A percentile compares a stretch with the other conserved stretches of the same genome.
Evolutionary conservation across 1,140 invertebrate genomes (phyloP).

Genomic region (Hyposmocoma kahamanoa): DNA sequence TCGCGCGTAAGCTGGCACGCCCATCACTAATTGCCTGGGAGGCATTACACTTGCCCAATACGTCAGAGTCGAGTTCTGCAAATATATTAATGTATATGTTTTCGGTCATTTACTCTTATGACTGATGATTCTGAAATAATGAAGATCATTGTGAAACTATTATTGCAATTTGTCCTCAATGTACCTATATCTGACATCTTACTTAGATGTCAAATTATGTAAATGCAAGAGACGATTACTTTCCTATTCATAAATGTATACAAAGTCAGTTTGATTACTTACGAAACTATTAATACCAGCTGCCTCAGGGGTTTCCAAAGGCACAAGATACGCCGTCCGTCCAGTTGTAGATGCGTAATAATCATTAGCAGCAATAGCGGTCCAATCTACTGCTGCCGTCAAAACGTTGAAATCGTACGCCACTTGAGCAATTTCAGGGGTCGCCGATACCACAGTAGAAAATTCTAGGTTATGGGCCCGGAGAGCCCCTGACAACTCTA

Average conservation of each 20-base stretch:
- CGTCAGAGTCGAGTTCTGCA: constrained; percentile 42
- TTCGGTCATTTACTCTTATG: too few species aligned
- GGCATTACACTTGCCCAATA: constrained; percentile 48
- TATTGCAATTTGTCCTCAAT: too few species aligned
- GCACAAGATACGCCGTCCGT: constrained; percentile 88
- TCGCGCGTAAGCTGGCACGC: constrained; percentile 49
- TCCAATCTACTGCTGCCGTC: constrained; percentile 85
- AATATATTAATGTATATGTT: too few species aligned
- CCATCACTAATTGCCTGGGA: constrained; percentile 34
- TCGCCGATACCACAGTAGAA: constrained; percentile 88
- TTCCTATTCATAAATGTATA: too few species aligned
- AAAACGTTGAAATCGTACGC: constrained; percentile 85
- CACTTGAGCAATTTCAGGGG: constrained; percentile 86
- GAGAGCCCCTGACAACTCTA: constrained; percentile 82
- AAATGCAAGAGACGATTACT: too few species aligned
- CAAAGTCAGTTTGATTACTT: too few species aligned
- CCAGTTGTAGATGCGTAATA: constrained; percentile 91
- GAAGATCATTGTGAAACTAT: too few species aligned
- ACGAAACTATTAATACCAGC: constrained; percentile 33
- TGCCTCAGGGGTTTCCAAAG: constrained; percentile 74
- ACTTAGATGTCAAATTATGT: too few species aligned
- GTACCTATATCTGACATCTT: too few species aligned
- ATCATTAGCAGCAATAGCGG: constrained; percentile 90
- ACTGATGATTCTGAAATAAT: too few species aligned
- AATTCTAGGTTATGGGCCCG: constrained; percentile 80